phyloP scores from a whole-genome alignment of 1,140 invertebrate species.

The Liolophura sinensis region DNA sequence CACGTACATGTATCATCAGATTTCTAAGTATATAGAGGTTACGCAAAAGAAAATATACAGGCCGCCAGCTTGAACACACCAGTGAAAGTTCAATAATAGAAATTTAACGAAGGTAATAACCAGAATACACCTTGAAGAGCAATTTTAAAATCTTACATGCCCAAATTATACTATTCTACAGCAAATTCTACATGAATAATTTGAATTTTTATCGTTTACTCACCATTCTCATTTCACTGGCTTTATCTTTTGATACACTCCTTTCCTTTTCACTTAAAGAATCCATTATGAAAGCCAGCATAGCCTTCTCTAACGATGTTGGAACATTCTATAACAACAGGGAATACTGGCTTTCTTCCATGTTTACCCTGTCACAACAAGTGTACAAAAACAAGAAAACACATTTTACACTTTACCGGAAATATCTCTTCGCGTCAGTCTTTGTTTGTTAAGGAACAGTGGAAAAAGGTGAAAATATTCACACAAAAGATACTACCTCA shows the following conservation, averaged over 20 bases:
- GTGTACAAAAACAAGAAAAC: not conserved
- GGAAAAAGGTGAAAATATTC: not conserved
- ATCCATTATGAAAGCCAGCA: conserved; percentile 29
- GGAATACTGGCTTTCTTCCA: conserved; percentile 15
- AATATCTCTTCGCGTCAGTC: not conserved
- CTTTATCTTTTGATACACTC: conserved; percentile 3
- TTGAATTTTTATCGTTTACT: not conserved
- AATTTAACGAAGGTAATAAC: too few species aligned
- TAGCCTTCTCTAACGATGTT: conserved; percentile 24
- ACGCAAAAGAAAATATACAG: too few species aligned
- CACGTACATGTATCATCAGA: too few species aligned
- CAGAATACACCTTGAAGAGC: too few species aligned
- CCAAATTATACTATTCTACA: too few species aligned
- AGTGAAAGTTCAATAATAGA: too few species aligned
- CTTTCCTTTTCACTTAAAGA: conserved; percentile 24
- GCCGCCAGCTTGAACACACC: too few species aligned
- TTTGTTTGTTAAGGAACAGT: not conserved
- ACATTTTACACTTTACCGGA: not conserved
- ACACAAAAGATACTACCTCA: not conserved
- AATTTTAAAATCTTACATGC: too few species aligned
- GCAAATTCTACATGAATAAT: not conserved
- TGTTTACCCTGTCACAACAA: conserved; percentile 19
- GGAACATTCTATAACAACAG: conserved; percentile 29
- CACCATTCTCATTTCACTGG: not conserved
- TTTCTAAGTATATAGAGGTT: too few species aligned